These are phyloP conservation scores for Luperina testacea DNA, from an alignment of 2,888 invertebrate species.

Conservation along the genomic window DNA sequence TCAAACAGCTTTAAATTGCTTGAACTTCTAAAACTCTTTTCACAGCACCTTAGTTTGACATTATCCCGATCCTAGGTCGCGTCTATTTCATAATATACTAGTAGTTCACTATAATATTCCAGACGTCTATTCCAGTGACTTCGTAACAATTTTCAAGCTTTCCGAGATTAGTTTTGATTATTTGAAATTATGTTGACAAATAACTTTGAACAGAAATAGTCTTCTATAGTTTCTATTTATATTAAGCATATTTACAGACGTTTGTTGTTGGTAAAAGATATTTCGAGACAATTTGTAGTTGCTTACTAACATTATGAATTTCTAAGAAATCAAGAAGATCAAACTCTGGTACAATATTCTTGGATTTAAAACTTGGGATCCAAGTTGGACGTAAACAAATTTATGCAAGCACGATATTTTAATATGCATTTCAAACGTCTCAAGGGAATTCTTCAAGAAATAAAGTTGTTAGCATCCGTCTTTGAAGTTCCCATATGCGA, in stretches of 20 bases:
- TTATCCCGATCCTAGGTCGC: slow-evolving; percentile 22
- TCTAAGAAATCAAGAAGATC: neutral
- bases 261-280: neutral
- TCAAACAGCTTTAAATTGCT: slow-evolving; percentile 6
- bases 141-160: slow-evolving; percentile 12
- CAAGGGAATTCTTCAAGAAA: slow-evolving; percentile 37
- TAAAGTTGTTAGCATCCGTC: slow-evolving; percentile 37
- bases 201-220: slow-evolving; percentile 7
- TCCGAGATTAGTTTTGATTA: slow-evolving; percentile 1
- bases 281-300: neutral
- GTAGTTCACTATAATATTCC: slow-evolving; percentile 14
- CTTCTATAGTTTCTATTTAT: neutral
- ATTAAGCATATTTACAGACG: neutral
- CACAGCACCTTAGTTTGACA: slow-evolving; percentile 14
- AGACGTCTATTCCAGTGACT: slow-evolving; percentile 16
- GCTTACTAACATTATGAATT: neutral
- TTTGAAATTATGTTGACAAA: neutral
- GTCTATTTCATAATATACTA: slow-evolving; percentile 2
- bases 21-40: slow-evolving; percentile 27
- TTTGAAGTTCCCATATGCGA: slow-evolving; percentile 39
- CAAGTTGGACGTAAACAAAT: slow-evolving; percentile 29
- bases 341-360: neutral
- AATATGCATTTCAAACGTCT: slow-evolving; percentile 27
- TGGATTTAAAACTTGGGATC: neutral
- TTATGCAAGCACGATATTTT: slow-evolving; percentile 11